Evolutionary conservation across 2,113 vertebrate species (phyloP), one percentile per base, ranked within the genome.

Genomic region (Cyrtonyx montezumae): DNA sequence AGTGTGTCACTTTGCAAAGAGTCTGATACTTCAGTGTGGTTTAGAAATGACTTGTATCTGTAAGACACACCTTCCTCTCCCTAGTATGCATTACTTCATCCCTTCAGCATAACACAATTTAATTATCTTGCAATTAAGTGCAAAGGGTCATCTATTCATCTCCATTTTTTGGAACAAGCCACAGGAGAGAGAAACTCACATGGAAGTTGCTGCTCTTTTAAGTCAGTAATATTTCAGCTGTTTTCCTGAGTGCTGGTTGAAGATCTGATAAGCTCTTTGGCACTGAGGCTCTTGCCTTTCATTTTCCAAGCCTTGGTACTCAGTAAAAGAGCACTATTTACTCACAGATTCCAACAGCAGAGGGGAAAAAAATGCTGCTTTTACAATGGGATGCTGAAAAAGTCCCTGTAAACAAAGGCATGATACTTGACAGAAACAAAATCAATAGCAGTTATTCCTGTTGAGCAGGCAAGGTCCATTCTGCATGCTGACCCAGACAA

Each of bases 151-250:
- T 56, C 48, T 90, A 78, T 90, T 74, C 91, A 92, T 96, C 79
- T 93, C 65, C 40, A 20, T 83, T 79, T 79, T 79, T 71, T 80
- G 61, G 76, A 90, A 88, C 9, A 86, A 93, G 73, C 17, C 61
- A 88, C 83, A 91, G 63, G 82, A 88, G 85, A 91, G 79, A 43
- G n/a, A 95, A 87, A 77, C 91, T 71, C 77, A 83, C 83, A 76
- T 90, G 65, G 37, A 93, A 94, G 83, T 61, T 71, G 43, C 37
- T 75, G 55, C 8, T 92, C 34, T 83, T 94, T 71, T 75, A 74
- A 83, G 65, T 74, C 32, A 83, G 55, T 77, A 61, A 43, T 19
- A 66, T 88, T 94, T 91, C 49, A 76, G 22, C 55, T 68, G 23
- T 56, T 87, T 84, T 69, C 53, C 82, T 79, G 23, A 83, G 55